These are phyloP conservation scores for Otolemur garnettii DNA, from an alignment of 2,113 vertebrate genomes.

Conservation along the genomic window DNA sequence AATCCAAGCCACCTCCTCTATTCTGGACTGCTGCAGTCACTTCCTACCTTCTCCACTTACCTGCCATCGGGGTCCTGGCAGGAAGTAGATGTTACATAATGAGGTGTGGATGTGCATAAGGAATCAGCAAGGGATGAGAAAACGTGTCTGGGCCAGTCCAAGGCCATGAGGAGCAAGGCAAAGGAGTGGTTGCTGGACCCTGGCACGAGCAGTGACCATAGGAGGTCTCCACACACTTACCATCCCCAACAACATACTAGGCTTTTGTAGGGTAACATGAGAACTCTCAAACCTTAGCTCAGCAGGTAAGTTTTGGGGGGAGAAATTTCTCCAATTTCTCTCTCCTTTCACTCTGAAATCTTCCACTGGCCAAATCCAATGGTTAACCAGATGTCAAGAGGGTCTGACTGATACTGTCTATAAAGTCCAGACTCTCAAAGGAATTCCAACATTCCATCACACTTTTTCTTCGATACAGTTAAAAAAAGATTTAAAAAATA, in stretches of 20 bases:
- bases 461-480: not conserved
- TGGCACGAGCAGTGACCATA: not conserved
- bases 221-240: accelerated
- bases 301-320: not conserved
- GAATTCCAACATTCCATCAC: not conserved
- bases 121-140: not conserved
- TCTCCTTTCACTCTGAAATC: not conserved
- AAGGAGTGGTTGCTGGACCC: not conserved
- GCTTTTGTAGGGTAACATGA: not conserved
- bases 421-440: not conserved
- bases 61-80: not conserved
- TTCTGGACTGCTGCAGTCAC: not conserved
- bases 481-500: not conserved
- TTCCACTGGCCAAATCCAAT: not conserved
- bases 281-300: not conserved
- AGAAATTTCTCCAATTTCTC: not conserved
- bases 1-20: not conserved
- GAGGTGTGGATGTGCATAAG: not conserved
- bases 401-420: not conserved
- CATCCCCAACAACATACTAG: not conserved
- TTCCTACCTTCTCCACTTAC: not conserved
- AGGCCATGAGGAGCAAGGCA: not conserved
- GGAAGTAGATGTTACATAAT: not conserved
- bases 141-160: not conserved
- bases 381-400: not conserved